These are phyloP conservation scores for Vollenhovia emeryi DNA, from an alignment of 1,140 invertebrate species.

Conservation along the genomic window DNA sequence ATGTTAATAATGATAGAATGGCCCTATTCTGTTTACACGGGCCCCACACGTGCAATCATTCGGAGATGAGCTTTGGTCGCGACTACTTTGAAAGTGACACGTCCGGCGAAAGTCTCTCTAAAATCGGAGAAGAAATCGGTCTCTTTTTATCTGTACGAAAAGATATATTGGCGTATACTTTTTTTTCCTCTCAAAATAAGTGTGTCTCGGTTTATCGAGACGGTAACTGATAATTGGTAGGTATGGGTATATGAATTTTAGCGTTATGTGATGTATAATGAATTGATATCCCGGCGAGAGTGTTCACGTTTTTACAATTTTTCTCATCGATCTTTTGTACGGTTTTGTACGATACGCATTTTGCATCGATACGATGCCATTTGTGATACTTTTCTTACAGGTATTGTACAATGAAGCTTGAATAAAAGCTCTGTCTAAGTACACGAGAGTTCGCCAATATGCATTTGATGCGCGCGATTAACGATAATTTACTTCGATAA, in stretches of 20 bases:
- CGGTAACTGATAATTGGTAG: conserved; percentile 2
- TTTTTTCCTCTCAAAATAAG: conserved; percentile 39
- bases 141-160: background rate
- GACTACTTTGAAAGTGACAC: conserved; percentile 6
- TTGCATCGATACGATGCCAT: conserved; percentile 38
- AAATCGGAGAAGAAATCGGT: background rate
- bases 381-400: conserved; percentile 65
- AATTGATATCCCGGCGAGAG: conserved; percentile 22
- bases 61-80: background rate
- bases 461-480: background rate
- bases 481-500: background rate
- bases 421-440: conserved; percentile 45
- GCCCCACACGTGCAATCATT: background rate
- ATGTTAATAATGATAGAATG: conserved; percentile 1
- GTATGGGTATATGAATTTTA: conserved; percentile 21
- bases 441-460: background rate
- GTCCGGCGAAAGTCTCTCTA: background rate
- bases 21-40: background rate
- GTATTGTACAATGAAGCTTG: conserved; percentile 26
- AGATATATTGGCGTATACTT: background rate
- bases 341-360: conserved; percentile 19
- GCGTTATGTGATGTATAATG: background rate
- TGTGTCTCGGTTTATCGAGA: background rate
- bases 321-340: conserved; percentile 30
- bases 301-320: conserved; percentile 31